Evolutionary conservation across 2,888 invertebrate genomes (phyloP), one percentile per base, ranked within the genome.

Genomic region (Chloromyia formosa): DNA sequence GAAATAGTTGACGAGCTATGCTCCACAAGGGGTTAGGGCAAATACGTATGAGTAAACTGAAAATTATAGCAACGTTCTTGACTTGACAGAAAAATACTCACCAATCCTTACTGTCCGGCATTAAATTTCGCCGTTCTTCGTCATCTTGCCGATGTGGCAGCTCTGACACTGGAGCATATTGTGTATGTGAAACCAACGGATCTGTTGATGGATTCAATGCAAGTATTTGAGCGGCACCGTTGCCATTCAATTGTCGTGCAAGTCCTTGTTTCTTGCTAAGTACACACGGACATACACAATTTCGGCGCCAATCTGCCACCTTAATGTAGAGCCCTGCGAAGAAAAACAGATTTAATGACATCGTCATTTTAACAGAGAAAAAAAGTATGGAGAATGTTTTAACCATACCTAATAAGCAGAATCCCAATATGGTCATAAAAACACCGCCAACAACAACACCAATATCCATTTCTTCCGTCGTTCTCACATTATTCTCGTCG

Each of bases 191-290:
- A 68, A 93, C 92, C 79, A 93, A 86, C 42, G 92, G 89, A 86
- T 93, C 93, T 45, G 92, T 93, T 62, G 92, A 92, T 68, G 93
- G 93, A 86, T 92, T 92, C 73, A 92, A 87, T 0, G 91, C 91
- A 58, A 90, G 87, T 42, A 90, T 87, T 69, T 88, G 88, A 0
- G 81, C 81, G 54, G 82, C 81, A 77, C 88, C 86, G 54, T 87
- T 84, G 10, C 85, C 86, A 22, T 83, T 82, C 73, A 83, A 78
- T 79, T 82, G 82, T 42, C 83, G 80, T 35, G 82, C 82, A 68
- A 83, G 76, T 7, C 82, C 81, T 78, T 82, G 80, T 74, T 83
- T 82, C 78, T 82, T 83, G 45, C 80, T 80, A 49, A 82, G 79
- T 71, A 81, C 58, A 77, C 82, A 80, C 66, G 80, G 81, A 75